Percentiles rank a stretch among this genome's conserved stretches.
These are phyloP conservation scores for Fistularia commersonii DNA, from an alignment of 2,797 vertebrate species.

Conservation along the genomic window DNA sequence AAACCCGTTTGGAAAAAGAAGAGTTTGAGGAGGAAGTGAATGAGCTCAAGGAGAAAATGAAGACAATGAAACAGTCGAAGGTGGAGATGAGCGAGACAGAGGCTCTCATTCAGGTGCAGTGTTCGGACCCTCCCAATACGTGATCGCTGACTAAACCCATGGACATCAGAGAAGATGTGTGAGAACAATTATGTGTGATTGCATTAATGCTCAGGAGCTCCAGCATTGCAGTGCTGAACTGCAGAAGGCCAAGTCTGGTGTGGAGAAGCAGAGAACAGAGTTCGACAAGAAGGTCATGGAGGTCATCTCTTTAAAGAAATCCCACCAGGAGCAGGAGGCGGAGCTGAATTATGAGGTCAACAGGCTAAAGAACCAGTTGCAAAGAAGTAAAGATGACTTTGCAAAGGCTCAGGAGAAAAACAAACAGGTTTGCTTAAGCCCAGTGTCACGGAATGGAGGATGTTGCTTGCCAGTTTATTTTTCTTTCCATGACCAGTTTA, in stretches of 20 bases:
- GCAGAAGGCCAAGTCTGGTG: slow-evolving; percentile 67
- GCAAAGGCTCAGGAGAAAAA: slow-evolving; percentile 79
- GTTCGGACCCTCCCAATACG: neutral
- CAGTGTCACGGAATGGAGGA: no score
- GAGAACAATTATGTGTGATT: neutral
- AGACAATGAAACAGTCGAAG: slow-evolving; percentile 72
- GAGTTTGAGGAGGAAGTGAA: slow-evolving; percentile 89
- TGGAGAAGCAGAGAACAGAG: slow-evolving; percentile 69
- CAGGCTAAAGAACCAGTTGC: slow-evolving; percentile 75
- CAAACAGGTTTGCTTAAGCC: slow-evolving; percentile 68
- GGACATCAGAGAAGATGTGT: neutral
- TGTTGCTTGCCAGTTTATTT: no score
- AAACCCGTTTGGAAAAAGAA: slow-evolving; percentile 88
- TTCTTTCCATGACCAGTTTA: no score
- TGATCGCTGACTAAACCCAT: neutral
- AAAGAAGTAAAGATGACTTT: slow-evolving; percentile 75
- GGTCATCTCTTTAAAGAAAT: slow-evolving; percentile 70
- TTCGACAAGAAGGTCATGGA: slow-evolving; percentile 81
- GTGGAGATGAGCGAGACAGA: slow-evolving; percentile 69
- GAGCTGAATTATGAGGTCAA: slow-evolving; percentile 77
- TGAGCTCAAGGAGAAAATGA: slow-evolving; percentile 78
- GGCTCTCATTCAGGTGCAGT: slow-evolving; percentile 77
- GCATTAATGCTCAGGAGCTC: slow-evolving; percentile 75
- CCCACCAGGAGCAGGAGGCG: slow-evolving; percentile 73
- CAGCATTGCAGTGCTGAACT: slow-evolving; percentile 64